phyloP scores from a whole-genome alignment of 2,888 invertebrate species.

The Zygaena filipendulae region DNA sequence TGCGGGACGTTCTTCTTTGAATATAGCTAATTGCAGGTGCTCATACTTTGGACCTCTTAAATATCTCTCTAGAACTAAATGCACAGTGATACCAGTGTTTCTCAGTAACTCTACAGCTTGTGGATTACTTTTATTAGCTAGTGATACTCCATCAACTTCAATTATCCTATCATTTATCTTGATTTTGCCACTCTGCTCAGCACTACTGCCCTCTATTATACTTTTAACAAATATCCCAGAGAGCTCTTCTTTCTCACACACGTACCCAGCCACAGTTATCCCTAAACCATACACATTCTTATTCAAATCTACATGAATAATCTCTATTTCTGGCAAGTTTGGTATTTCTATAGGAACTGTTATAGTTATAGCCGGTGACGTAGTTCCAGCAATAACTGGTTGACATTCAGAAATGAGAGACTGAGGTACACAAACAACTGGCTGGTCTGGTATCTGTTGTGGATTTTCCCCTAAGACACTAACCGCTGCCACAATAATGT shows the following conservation, averaged over 20 bases:
- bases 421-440: too few species aligned
- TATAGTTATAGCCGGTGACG: constrained; percentile 58
- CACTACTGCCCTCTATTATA: constrained; percentile 96
- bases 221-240: constrained; percentile 99
- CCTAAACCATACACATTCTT: constrained; percentile 95
- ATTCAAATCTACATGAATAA: constrained; percentile 87
- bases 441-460: constrained; percentile 46
- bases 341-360: constrained; percentile 66
- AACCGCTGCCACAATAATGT: constrained; percentile 48
- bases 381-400: constrained; percentile 36
- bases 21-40: constrained; percentile 89
- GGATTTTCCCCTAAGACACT: constrained; percentile 56
- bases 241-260: constrained; percentile 97
- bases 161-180: constrained; percentile 97
- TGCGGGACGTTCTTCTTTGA: constrained; percentile 65
- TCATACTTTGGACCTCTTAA: constrained; percentile 93
- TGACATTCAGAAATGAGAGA: too few species aligned
- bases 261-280: constrained; percentile 97
- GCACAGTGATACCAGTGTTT: constrained; percentile 91
- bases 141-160: constrained; percentile 90
- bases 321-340: constrained; percentile 88
- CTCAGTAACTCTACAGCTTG: constrained; percentile 95
- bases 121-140: constrained; percentile 94
- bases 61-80: constrained; percentile 91
- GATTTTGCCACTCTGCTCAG: constrained; percentile 91